A percentile compares a stretch with the other conserved stretches of the same genome.
Conservation (phyloP, 2,888 invertebrate genomes). For the Hartigia nigra region DNA sequence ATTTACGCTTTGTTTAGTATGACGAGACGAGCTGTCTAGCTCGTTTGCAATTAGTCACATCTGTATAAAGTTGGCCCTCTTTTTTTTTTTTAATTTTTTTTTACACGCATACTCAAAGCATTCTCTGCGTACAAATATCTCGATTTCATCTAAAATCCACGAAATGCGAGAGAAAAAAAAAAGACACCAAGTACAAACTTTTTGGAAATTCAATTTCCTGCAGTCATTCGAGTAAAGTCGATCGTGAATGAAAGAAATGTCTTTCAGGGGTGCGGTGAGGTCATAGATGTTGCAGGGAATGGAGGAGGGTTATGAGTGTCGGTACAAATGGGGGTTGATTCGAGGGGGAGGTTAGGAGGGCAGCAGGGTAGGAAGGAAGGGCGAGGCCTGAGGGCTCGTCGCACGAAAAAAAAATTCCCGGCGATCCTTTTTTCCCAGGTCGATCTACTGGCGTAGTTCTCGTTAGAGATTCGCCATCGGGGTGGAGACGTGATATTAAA, state of each 20-base stretch:
- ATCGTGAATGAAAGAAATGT: not conserved
- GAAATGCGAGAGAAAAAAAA: not conserved
- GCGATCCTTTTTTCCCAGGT: not conserved
- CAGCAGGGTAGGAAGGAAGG: not conserved
- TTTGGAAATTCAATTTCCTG: not conserved
- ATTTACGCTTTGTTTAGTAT: not conserved
- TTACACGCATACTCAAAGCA: not conserved
- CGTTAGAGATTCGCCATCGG: not conserved
- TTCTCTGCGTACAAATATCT: not conserved
- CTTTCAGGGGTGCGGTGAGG: not conserved
- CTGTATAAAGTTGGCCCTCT: not conserved
- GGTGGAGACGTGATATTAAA: slow-evolving; percentile 3
- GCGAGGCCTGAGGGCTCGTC: not conserved
- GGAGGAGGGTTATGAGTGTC: not conserved
- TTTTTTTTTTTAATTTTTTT: not conserved
- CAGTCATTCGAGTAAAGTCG: not conserved
- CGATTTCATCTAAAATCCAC: not conserved
- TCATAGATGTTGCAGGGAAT: not conserved
- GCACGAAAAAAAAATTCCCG: not conserved
- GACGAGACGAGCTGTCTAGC: not conserved
- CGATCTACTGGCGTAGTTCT: not conserved
- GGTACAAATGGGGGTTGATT: not conserved
- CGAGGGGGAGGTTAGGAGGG: not conserved
- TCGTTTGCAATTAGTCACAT: not conserved
- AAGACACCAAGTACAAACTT: too few relatives aligned